These are phyloP conservation scores for Rhyacophila evoluta DNA, from an alignment of 2,888 invertebrate species.

Conservation along the genomic window DNA sequence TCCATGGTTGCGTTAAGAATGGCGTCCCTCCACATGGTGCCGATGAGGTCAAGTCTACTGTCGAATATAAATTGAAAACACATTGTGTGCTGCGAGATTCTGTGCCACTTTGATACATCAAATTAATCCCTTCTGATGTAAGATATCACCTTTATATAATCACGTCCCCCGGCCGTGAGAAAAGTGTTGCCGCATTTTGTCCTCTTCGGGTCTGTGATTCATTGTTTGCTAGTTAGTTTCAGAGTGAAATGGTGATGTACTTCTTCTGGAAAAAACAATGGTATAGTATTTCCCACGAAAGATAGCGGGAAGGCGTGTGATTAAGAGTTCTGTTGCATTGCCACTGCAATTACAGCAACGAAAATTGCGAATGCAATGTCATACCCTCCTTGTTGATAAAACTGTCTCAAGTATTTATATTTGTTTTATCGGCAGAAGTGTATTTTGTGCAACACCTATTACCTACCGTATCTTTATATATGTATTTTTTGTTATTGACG, in stretches of 20 bases:
- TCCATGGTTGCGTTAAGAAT: conserved; percentile 78
- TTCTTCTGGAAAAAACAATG: neutral
- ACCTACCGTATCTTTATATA: neutral
- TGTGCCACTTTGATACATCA: neutral
- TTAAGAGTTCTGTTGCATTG: neutral
- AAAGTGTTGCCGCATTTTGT: conserved; percentile 43
- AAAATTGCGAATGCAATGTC: conserved; percentile 5
- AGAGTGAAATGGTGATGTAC: conserved; percentile 3
- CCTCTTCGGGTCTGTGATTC: conserved; percentile 38
- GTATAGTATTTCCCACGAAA: conserved; percentile 15
- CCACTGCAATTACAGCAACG: neutral
- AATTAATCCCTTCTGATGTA: neutral
- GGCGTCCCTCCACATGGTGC: conserved; percentile 81
- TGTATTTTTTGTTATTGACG: neutral
- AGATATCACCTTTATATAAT: conserved; percentile 42
- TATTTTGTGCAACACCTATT: neutral
- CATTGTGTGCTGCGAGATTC: neutral
- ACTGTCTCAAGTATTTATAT: neutral
- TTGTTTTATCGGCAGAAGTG: conserved; percentile 19
- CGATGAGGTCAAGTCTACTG: conserved; percentile 65
- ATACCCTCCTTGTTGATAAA: conserved; percentile 27
- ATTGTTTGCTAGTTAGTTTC: conserved; percentile 45
- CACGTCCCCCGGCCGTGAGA: conserved; percentile 35
- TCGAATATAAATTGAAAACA: conserved; percentile 51
- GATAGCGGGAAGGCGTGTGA: neutral